Evolutionary conservation across 2,888 invertebrate genomes (phyloP).

Genomic region (Mimachlamys varia): DNA sequence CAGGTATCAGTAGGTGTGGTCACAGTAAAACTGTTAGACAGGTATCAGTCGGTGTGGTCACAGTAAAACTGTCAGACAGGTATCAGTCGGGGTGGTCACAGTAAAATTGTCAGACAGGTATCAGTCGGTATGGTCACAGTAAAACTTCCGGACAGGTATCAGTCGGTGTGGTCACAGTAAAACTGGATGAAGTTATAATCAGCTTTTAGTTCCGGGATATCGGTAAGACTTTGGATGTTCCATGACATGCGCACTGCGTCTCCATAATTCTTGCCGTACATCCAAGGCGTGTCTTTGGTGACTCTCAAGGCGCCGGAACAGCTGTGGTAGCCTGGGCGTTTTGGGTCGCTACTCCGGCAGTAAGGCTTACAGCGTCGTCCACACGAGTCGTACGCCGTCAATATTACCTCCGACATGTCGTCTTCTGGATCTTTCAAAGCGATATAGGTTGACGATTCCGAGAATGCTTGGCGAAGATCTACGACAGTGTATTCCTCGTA

Average conservation of each 20-base stretch:
- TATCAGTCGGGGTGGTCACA: too few species aligned
- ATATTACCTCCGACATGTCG: constrained; percentile 52
- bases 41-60: too few species aligned
- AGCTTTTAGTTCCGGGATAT: constrained; percentile 48
- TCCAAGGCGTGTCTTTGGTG: constrained; percentile 51
- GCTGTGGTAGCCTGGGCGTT: constrained; percentile 42
- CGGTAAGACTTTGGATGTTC: constrained; percentile 41
- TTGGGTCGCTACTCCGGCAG: constrained; percentile 50
- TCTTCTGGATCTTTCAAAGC: constrained; percentile 57
- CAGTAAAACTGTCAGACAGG: too few species aligned
- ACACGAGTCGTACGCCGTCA: constrained; percentile 65
- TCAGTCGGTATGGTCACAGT: background rate
- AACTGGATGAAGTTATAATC: constrained; percentile 50
- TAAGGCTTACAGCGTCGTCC: constrained; percentile 62
- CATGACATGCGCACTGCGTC: constrained; percentile 49
- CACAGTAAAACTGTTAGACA: too few species aligned
- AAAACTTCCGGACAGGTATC: background rate
- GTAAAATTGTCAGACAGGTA: too few species aligned
- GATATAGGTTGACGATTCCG: constrained; percentile 59
- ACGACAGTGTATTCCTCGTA: constrained; percentile 61
- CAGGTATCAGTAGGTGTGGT: too few species aligned
- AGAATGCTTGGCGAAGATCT: constrained; percentile 57
- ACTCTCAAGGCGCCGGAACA: constrained; percentile 60
- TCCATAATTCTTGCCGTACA: constrained; percentile 58
- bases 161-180: constrained; percentile 51